Percentiles rank a stretch among this genome's conserved stretches.
phyloP scores from a whole-genome alignment of 2,888 invertebrate species.

The Poecilus cupreus region DNA sequence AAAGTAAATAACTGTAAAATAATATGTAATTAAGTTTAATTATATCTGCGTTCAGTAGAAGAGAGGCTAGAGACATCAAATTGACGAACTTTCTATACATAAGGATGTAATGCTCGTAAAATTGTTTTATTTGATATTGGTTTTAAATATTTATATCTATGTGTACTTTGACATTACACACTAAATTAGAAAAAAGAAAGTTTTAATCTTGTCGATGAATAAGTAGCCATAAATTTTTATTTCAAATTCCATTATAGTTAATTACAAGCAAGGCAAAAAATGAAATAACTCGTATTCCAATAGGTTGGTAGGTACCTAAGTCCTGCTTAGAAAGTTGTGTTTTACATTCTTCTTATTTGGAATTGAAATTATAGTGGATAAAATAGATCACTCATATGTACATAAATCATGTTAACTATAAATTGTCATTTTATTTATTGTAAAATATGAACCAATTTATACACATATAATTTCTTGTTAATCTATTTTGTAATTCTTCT shows the following conservation, averaged over 20 bases:
- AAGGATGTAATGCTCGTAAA: background rate
- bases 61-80: background rate
- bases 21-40: background rate
- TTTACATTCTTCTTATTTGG: too few relatives aligned
- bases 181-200: constrained; percentile 23
- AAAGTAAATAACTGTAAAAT: background rate
- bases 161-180: background rate
- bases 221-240: constrained; percentile 7
- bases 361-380: too few relatives aligned
- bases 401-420: too few relatives aligned
- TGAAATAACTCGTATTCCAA: too few relatives aligned
- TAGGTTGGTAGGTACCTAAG: too few relatives aligned
- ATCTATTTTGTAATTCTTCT: too few relatives aligned
- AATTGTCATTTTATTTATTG: too few relatives aligned
- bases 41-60: background rate
- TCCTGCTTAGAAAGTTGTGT: too few relatives aligned
- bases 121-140: background rate
- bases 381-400: too few relatives aligned
- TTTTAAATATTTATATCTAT: constrained; percentile 3
- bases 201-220: background rate
- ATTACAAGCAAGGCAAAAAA: too few relatives aligned
- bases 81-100: background rate
- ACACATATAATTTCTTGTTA: too few relatives aligned
- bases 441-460: too few relatives aligned
- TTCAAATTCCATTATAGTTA: background rate